Percentiles rank a stretch among this genome's conserved stretches.
phyloP scores from a whole-genome alignment of 2,797 vertebrate genomes.

The Cheirogaleus major region DNA sequence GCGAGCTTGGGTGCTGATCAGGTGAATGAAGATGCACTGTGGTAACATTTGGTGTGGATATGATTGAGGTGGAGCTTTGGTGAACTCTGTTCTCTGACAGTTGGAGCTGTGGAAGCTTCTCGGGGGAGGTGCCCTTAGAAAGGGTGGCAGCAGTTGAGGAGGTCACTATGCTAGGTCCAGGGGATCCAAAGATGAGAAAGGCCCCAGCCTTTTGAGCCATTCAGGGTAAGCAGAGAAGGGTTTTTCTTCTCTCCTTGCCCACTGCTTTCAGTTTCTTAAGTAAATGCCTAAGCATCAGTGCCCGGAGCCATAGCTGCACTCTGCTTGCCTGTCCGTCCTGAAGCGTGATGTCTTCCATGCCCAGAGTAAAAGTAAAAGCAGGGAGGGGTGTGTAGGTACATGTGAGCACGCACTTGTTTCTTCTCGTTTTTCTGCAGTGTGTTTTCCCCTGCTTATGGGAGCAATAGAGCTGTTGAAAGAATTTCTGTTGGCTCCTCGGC shows the following conservation, averaged over 20 bases:
- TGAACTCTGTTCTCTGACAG: neutral
- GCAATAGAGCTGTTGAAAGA: neutral
- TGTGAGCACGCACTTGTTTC: neutral
- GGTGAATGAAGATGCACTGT: neutral
- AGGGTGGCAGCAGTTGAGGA: neutral
- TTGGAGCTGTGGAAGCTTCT: neutral
- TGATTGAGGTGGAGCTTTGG: neutral
- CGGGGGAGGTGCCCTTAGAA: neutral
- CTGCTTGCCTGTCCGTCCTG: neutral
- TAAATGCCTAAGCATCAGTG: neutral
- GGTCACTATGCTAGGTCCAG: neutral
- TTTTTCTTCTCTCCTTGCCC: neutral
- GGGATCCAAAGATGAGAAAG: neutral
- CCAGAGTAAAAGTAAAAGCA: neutral
- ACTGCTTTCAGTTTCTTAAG: neutral
- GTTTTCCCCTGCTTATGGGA: neutral
- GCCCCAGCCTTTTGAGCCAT: neutral
- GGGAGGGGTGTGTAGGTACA: neutral
- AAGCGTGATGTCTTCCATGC: accelerated
- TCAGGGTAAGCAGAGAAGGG: neutral
- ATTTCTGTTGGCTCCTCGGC: neutral
- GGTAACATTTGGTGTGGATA: neutral
- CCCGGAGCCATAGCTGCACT: neutral
- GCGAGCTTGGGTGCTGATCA: neutral
- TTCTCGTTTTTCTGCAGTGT: neutral